A percentile compares a stretch with the other conserved stretches of the same genome.
These are phyloP conservation scores for Cephonodes hylas DNA, from an alignment of 2,888 invertebrate genomes.

Conservation along the genomic window DNA sequence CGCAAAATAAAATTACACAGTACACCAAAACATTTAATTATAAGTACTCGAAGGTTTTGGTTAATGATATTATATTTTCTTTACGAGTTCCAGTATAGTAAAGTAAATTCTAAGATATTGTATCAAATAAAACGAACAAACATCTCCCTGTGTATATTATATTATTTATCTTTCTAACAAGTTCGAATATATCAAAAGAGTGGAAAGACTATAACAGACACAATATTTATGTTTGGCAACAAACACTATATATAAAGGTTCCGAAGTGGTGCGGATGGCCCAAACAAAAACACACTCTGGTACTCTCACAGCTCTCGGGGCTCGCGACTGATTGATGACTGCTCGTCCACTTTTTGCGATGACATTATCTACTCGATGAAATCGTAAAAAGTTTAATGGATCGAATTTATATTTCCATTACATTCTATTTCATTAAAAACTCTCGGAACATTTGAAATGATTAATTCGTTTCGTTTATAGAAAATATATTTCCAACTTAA, in stretches of 20 bases:
- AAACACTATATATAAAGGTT: background rate
- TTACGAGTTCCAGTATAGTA: no score
- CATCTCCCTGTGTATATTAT: no score
- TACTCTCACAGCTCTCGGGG: slow-evolving; percentile 20
- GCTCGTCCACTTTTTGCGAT: slow-evolving; percentile 41
- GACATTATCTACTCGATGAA: slow-evolving; percentile 47
- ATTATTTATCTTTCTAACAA: background rate
- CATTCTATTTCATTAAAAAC: slow-evolving; percentile 23
- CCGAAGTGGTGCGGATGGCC: slow-evolving; percentile 24
- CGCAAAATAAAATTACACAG: no score
- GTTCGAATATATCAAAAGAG: no score
- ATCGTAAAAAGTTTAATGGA: slow-evolving; percentile 41
- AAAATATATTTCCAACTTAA: no score
- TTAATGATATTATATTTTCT: no score
- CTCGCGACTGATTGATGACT: slow-evolving; percentile 50
- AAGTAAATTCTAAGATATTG: no score
- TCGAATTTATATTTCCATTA: slow-evolving; percentile 38
- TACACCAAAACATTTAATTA: no score
- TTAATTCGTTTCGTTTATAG: slow-evolving; percentile 20
- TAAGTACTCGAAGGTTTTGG: no score
- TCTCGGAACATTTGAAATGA: slow-evolving; percentile 20
- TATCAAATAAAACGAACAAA: no score
- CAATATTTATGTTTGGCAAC: slow-evolving; percentile 3
- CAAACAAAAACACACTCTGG: slow-evolving; percentile 43
- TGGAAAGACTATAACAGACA: background rate